Conservation (phyloP, 1,140 invertebrate species). For the Pseudomyrmex dendroicus region DNA sequence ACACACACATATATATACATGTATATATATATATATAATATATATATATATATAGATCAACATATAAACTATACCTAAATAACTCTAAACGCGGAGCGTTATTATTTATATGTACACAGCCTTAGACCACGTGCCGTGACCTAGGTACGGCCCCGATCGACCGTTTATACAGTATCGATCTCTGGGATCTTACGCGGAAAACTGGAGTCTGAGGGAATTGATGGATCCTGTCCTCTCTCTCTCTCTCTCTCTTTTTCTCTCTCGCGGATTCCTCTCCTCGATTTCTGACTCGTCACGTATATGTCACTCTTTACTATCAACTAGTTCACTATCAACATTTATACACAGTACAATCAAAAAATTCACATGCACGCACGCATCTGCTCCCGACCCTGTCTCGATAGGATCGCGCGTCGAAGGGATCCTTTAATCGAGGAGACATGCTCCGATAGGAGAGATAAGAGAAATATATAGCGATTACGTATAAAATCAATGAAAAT, state of each 20-base stretch:
- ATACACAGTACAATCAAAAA: conserved; percentile 82
- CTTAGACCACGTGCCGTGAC: conserved; percentile 45
- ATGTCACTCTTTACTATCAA: conserved; percentile 81
- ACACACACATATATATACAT: conserved; percentile 48
- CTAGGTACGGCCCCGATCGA: not conserved
- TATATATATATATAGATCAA: conserved; percentile 69
- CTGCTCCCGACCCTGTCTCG: conserved; percentile 43
- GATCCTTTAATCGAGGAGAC: conserved; percentile 1
- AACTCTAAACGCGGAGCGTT: conserved; percentile 67
- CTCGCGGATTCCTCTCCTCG: not conserved
- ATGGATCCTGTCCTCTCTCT: conserved; percentile 15
- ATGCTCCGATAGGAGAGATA: not conserved
- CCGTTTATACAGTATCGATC: not conserved
- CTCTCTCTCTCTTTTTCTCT: no score
- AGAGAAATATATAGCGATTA: conserved; percentile 20
- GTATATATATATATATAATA: conserved; percentile 50
- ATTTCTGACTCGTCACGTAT: conserved; percentile 53
- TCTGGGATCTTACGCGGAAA: not conserved
- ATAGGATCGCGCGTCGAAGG: conserved; percentile 69
- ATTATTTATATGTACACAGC: conserved; percentile 73
- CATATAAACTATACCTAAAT: conserved; percentile 79
- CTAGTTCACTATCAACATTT: conserved; percentile 83
- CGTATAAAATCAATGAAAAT: conserved; percentile 39
- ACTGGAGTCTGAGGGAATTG: not conserved
- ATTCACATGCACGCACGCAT: conserved; percentile 64